A percentile compares a stretch with the other conserved stretches of the same genome.
Evolutionary conservation across 64 coral and sea anemone genomes (phyloP).

Genomic region (Pocillopora verrucosa): DNA sequence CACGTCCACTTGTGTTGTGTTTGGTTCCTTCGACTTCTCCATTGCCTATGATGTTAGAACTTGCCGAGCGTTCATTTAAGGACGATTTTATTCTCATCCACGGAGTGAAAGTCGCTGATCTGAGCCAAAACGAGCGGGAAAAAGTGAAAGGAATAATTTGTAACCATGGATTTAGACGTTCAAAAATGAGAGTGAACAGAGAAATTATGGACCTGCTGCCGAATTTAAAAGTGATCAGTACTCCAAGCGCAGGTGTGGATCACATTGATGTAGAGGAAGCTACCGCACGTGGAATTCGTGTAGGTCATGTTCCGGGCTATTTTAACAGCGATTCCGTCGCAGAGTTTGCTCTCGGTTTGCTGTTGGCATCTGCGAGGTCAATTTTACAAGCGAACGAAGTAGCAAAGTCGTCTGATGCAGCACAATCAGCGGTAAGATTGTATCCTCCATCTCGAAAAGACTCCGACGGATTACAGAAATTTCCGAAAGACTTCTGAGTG

Average conservation of each 20-base stretch:
- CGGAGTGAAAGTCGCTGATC: not conserved
- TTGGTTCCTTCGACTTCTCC: not conserved
- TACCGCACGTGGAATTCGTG: conserved; percentile 34
- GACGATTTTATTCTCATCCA: conserved; percentile 1
- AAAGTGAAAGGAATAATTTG: not conserved
- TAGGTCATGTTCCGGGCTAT: conserved; percentile 46
- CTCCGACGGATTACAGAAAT: too few species aligned
- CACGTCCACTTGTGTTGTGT: not conserved
- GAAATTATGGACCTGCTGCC: conserved; percentile 46
- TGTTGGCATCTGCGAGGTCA: conserved; percentile 60
- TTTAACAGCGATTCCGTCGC: conserved; percentile 29
- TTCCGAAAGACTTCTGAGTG: too few species aligned
- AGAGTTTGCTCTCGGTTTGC: conserved; percentile 51
- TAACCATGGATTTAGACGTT: not conserved
- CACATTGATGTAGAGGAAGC: conserved; percentile 66
- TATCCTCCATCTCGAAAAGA: too few species aligned
- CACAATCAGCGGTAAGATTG: not conserved
- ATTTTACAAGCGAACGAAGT: conserved; percentile 28
- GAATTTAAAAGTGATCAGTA: conserved; percentile 56
- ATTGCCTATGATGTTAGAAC: too few species aligned
- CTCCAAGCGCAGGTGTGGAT: conserved; percentile 38
- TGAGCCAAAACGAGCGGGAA: not conserved
- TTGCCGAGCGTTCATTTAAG: not conserved
- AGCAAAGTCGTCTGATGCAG: conserved; percentile 3
- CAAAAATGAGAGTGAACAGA: not conserved